Conservation (phyloP, 2,797 vertebrate genomes). For the Lacerta agilis region DNA sequence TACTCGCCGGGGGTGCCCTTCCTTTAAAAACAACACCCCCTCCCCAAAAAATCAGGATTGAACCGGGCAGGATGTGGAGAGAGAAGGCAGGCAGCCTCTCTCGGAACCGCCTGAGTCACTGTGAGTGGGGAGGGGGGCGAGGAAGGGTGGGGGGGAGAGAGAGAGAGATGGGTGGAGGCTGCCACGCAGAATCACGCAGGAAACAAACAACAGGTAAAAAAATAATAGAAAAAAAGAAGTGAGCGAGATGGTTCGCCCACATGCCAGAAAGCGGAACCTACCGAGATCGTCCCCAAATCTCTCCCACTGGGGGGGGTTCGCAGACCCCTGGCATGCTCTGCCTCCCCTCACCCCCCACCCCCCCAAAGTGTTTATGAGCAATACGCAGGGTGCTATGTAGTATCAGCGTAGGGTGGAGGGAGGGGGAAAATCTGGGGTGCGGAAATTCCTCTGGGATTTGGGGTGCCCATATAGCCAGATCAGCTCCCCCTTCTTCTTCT, state of each 20-base stretch:
- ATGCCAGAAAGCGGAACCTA: neutral
- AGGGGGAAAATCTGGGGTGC: neutral
- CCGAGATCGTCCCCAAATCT: neutral
- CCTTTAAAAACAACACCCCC: neutral
- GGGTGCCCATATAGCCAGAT: too few species aligned
- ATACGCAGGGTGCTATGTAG: too few species aligned
- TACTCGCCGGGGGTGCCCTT: too few species aligned
- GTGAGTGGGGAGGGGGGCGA: neutral
- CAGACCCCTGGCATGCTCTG: neutral
- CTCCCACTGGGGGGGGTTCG: neutral
- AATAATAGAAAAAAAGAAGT: neutral
- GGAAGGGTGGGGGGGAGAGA: too few species aligned
- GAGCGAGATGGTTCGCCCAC: neutral
- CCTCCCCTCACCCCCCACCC: neutral
- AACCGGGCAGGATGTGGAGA: neutral
- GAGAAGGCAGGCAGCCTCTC: neutral
- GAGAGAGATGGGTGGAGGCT: neutral
- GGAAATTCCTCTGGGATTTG: neutral
- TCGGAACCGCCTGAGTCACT: conserved; percentile 24
- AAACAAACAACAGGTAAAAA: conserved; percentile 23
- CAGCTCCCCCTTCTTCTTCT: too few species aligned
- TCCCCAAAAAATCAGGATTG: neutral
- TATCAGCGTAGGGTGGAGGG: too few species aligned
- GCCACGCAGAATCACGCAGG: neutral
- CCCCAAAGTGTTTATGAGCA: too few species aligned